These are phyloP conservation scores for Galerucella calmariensis DNA, from an alignment of 2,888 invertebrate genomes.

Conservation along the genomic window DNA sequence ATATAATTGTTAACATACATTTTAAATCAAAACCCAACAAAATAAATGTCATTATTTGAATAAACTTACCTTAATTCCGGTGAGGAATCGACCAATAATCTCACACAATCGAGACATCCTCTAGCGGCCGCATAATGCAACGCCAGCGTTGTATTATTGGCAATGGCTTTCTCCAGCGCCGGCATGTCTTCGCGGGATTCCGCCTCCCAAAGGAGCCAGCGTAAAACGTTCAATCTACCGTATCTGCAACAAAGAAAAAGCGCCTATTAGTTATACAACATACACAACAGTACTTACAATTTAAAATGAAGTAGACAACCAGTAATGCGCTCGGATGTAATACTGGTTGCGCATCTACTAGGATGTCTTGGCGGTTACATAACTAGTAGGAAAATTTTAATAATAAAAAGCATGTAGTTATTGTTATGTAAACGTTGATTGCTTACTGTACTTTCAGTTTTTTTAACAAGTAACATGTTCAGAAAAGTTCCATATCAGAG, in stretches of 20 bases:
- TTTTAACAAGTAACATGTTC: too few relatives aligned
- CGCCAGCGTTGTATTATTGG: slow-evolving; percentile 79
- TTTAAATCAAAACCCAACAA: too few relatives aligned
- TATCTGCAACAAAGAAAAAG: slow-evolving; percentile 63
- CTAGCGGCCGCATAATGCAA: slow-evolving; percentile 89
- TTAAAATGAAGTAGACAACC: neutral
- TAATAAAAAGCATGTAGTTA: neutral
- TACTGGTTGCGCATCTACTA: slow-evolving; percentile 12
- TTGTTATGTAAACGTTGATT: neutral
- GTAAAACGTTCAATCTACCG: slow-evolving; percentile 69
- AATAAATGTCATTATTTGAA: neutral
- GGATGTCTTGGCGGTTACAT: neutral
- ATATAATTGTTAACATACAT: neutral
- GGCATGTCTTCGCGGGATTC: slow-evolving; percentile 66
- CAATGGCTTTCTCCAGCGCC: slow-evolving; percentile 66
- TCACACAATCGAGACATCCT: slow-evolving; percentile 87
- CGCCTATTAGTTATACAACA: slow-evolving; percentile 20
- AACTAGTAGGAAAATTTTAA: neutral
- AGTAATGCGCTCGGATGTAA: neutral
- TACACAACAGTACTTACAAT: neutral
- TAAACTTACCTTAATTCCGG: slow-evolving; percentile 79
- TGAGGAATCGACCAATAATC: slow-evolving; percentile 81
- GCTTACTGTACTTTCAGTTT: too few relatives aligned
- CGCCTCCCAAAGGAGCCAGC: slow-evolving; percentile 72
- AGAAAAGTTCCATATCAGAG: too few relatives aligned